These are phyloP conservation scores for Brienomyrus brachyistius DNA, from an alignment of 2,113 vertebrate genomes.

Conservation along the genomic window DNA sequence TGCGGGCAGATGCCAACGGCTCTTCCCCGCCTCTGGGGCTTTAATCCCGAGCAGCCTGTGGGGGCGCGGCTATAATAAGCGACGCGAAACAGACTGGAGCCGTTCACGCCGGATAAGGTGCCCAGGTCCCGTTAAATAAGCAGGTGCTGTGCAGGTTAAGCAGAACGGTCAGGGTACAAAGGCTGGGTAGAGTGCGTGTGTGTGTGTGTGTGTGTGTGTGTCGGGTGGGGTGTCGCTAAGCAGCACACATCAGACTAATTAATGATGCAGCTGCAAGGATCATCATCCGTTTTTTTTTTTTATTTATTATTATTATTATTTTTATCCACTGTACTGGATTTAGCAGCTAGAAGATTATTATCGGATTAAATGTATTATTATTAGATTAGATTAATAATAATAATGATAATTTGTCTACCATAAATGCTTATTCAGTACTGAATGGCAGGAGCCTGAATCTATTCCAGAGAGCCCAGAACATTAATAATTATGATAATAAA, in stretches of 20 bases:
- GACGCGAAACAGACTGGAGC: not conserved
- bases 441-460: not conserved
- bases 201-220: no score
- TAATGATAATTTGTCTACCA: not conserved
- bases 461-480: not conserved
- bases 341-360: not conserved
- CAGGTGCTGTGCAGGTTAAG: not conserved
- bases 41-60: not conserved
- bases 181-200: not conserved
- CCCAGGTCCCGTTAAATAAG: not conserved
- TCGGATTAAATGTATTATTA: no score
- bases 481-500: not conserved
- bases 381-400: no score
- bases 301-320: not conserved
- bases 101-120: not conserved
- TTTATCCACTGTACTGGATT: not conserved
- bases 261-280: not conserved
- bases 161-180: not conserved
- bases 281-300: not conserved
- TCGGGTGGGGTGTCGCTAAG: not conserved
- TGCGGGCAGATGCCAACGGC: not conserved
- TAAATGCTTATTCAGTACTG: not conserved
- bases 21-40: not conserved
- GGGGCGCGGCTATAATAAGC: constrained; percentile 2
- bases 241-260: not conserved